phyloP scores from a whole-genome alignment of 2,113 vertebrate species.

The Nycticryphes semicollaris region DNA sequence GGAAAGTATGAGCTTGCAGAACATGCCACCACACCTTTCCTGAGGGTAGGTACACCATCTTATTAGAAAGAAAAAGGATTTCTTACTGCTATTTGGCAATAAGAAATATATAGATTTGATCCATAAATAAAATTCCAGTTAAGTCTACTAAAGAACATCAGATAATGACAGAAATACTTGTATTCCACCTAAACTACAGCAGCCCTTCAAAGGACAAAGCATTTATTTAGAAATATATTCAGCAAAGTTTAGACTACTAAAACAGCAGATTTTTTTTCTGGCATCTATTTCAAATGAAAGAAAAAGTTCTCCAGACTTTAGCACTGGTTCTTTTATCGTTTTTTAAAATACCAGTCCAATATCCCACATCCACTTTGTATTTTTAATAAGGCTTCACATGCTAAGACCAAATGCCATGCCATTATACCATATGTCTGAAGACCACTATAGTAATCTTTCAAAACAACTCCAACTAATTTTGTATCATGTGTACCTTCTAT shows the following conservation, averaged over 20 bases:
- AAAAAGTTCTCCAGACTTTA: neutral
- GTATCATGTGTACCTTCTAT: neutral
- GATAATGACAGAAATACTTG: neutral
- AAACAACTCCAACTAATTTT: neutral
- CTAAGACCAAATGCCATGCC: neutral
- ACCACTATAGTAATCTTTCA: neutral
- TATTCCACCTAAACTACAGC: neutral
- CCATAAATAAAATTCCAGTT: neutral
- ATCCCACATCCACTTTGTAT: neutral
- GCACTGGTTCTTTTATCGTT: neutral
- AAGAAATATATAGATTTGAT: neutral
- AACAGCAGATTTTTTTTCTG: neutral
- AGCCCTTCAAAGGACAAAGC: neutral
- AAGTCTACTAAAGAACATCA: neutral
- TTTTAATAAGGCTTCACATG: neutral
- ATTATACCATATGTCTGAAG: neutral
- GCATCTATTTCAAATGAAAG: neutral
- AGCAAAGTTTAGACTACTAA: neutral
- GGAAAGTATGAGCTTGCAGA: neutral
- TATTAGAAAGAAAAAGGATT: neutral
- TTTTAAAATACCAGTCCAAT: neutral
- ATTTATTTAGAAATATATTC: neutral
- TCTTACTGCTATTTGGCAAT: neutral
- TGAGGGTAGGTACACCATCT: neutral
- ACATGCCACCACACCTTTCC: neutral